Base-by-base conservation (phyloP, 2,888 invertebrate genomes). In the Hemaris fuciformis region DNA sequence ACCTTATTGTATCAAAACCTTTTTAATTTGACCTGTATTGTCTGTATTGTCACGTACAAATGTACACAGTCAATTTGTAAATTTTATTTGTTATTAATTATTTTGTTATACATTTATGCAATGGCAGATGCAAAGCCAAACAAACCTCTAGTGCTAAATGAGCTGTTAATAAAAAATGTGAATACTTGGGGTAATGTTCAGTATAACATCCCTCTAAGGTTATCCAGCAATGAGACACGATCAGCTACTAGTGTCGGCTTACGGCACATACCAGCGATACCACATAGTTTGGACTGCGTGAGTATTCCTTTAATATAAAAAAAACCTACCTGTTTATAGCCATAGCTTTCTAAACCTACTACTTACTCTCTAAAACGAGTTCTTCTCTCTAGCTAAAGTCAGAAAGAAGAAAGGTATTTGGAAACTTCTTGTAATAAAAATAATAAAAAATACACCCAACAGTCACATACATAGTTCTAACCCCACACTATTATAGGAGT, bases 131-230 rank as follows among this genome's bases (percentile, higher is more conserved):
- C 75, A 4, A 79, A 79, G 62, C 64, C 76, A 4, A 71, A 68
- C 57, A 83, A 86, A 60, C 87, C 86, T 0, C 62, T 85, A 2
- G 74, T 74, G 13, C 68, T 91, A 6, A 81, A 91, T 64, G 84
- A 89, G 0, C 69, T 91, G 22, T 66, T 91, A 10, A 80, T 92
- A 57, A 77, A 87, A 57, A 92, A 91, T 72, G 83, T 92, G 13
- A 93, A 91, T 66, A 86, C 85, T 0, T 93, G 91, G 92, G 93
- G 92, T 0, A 91, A 91, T 60, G 89, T 93, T 8, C 88, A 92
- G 64, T 93, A 92, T 63, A 91, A 90, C 58, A 85, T 91, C 1
- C 93, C 91, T 0, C 62, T 92, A 62, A 71, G 91, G 38, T 66
- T 85, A 2, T 87, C 91, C 27, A 85, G 69, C 64, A 90, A 83